Conservation (phyloP, 2,888 invertebrate species). For the Zygothrica quintamaculata region DNA sequence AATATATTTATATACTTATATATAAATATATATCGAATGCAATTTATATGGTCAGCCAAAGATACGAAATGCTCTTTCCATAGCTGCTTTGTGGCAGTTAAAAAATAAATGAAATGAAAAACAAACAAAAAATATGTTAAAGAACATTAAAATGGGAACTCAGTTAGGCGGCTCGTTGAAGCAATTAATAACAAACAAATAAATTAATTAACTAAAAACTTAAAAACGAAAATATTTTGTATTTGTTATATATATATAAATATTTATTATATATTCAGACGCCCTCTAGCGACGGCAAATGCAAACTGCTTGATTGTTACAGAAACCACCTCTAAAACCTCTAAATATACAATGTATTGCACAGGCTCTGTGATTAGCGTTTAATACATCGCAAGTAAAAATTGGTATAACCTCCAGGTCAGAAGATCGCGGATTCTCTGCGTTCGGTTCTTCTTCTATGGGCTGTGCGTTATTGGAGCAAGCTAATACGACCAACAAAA, state of each 20-base stretch:
- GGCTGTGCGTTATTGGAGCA: slow-evolving; percentile 34
- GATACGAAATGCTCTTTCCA: slow-evolving; percentile 40
- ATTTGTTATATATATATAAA: slow-evolving; percentile 8
- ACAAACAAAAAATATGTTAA: background rate
- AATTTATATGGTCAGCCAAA: slow-evolving; percentile 52
- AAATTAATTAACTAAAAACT: slow-evolving; percentile 33
- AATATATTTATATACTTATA: slow-evolving; percentile 13
- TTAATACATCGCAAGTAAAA: slow-evolving; percentile 67
- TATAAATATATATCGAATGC: slow-evolving; percentile 32
- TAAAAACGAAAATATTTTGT: background rate
- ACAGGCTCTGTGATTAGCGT: slow-evolving; percentile 83
- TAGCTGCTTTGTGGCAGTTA: slow-evolving; percentile 24
- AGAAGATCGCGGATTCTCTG: too few relatives aligned
- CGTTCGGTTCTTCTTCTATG: slow-evolving; percentile 12
- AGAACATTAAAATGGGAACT: slow-evolving; percentile 27
- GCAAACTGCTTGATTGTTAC: slow-evolving; percentile 82
- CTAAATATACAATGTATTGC: slow-evolving; percentile 83
- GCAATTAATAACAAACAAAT: slow-evolving; percentile 41
- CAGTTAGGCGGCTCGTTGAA: slow-evolving; percentile 56
- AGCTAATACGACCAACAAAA: slow-evolving; percentile 22
- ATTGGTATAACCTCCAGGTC: too few relatives aligned
- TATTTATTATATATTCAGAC: too few relatives aligned
- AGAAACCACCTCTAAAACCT: slow-evolving; percentile 83
- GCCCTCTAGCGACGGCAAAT: slow-evolving; percentile 76
- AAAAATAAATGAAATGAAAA: slow-evolving; percentile 2